phyloP scores from a whole-genome alignment of 1,140 invertebrate species.

The Myzus persicae region DNA sequence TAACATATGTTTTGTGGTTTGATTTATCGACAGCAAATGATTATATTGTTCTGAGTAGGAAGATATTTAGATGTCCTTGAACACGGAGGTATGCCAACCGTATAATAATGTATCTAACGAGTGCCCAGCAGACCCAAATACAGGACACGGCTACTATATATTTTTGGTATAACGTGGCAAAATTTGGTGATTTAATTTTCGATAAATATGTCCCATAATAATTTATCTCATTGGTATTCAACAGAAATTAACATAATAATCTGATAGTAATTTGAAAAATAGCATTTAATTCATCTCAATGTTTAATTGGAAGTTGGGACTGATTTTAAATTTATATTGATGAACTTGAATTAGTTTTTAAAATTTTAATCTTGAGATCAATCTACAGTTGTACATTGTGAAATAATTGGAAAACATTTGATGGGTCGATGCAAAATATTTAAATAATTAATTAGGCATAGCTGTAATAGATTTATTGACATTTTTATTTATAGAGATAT shows the following conservation, averaged over 20 bases:
- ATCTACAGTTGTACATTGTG: not conserved
- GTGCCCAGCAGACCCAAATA: not conserved
- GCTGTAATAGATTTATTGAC: too few species aligned
- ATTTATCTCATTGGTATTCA: not conserved
- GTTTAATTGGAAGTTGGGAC: not conserved
- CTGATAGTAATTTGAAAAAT: not conserved
- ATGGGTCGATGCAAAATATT: not conserved
- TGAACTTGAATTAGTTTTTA: not conserved
- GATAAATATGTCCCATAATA: slow-evolving; percentile 2
- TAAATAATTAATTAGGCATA: too few species aligned
- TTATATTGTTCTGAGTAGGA: not conserved
- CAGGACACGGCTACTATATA: not conserved
- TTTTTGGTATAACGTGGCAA: not conserved
- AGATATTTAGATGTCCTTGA: not conserved
- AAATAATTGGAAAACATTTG: not conserved
- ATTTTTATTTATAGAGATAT: too few species aligned
- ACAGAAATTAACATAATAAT: not conserved
- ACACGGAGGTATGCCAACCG: not conserved
- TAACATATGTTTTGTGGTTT: not conserved
- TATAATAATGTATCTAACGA: not conserved
- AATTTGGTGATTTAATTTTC: not conserved
- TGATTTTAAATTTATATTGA: not conserved
- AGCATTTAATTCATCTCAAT: not conserved
- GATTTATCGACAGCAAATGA: not conserved
- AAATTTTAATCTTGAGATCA: not conserved